Evolutionary conservation across 2,113 vertebrate species (phyloP).

Genomic region (Vidua macroura): DNA sequence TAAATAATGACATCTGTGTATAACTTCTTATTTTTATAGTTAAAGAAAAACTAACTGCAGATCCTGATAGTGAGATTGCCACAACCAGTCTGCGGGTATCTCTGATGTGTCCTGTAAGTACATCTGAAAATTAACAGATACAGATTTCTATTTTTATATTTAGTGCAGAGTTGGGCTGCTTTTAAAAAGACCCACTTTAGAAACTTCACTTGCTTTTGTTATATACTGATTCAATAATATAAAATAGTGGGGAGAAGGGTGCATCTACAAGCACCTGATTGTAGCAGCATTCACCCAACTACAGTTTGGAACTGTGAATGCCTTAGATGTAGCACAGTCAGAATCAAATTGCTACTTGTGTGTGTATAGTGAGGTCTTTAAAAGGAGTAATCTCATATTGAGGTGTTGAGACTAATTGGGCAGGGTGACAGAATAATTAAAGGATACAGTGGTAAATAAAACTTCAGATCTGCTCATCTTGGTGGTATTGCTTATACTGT

Average conservation of each 20-base stretch:
- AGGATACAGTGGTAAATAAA: neutral
- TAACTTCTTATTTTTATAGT: slow-evolving; percentile 73
- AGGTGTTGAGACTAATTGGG: neutral
- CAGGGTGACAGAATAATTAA: neutral
- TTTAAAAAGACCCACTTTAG: neutral
- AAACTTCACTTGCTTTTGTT: neutral
- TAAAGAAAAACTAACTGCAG: slow-evolving; percentile 96
- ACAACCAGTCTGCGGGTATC: slow-evolving; percentile 95
- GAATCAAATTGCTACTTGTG: neutral
- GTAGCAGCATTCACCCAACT: neutral
- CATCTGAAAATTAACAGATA: neutral
- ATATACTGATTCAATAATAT: neutral
- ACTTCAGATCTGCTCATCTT: neutral
- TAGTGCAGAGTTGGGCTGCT: neutral
- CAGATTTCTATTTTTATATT: neutral
- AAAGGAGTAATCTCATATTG: neutral
- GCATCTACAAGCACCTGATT: neutral
- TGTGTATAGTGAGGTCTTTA: neutral
- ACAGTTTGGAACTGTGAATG: neutral
- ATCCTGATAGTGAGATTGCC: slow-evolving; percentile 95
- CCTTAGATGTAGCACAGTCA: neutral
- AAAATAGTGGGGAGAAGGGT: neutral
- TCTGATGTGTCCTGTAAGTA: slow-evolving; percentile 94
- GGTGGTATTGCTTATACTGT: neutral
- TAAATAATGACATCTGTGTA: neutral